Percentiles rank a stretch among this genome's conserved stretches.
Evolutionary conservation across 2,888 invertebrate genomes (phyloP).

Genomic region (Mimachlamys varia): DNA sequence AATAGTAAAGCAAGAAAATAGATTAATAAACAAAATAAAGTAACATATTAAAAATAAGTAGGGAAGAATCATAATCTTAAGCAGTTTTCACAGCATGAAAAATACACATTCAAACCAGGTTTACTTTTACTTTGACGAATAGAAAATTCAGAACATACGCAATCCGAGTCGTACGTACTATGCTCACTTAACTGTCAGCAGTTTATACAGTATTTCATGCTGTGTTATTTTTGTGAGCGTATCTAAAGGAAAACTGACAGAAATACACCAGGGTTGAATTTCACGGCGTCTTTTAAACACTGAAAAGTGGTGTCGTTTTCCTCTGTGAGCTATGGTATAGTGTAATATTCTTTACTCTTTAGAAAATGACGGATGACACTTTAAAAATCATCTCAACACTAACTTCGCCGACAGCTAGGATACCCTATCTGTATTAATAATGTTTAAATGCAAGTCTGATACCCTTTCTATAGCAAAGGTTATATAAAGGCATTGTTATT

Average conservation of each 20-base stretch:
- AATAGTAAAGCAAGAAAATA: no score
- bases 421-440: conserved; percentile 18
- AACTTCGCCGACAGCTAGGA: not conserved
- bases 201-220: not conserved
- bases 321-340: conserved; percentile 11
- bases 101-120: no score
- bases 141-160: no score
- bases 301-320: not conserved
- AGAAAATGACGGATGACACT: conserved; percentile 21
- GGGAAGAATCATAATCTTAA: no score
- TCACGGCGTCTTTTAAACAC: not conserved
- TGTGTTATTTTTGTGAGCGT: not conserved
- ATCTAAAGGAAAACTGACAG: conserved; percentile 2
- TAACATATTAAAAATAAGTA: no score
- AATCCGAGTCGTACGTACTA: no score
- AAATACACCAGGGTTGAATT: conserved; percentile 10
- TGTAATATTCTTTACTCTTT: not conserved
- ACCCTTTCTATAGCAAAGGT: conserved; percentile 31
- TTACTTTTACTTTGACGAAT: no score
- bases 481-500: conserved; percentile 23
- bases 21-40: no score
- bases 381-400: conserved; percentile 31
- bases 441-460: conserved; percentile 33
- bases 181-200: no score
- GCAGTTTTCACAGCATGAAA: no score